Evolutionary conservation across 2,113 vertebrate genomes (phyloP).

Genomic region (Antechinus stuartii): DNA sequence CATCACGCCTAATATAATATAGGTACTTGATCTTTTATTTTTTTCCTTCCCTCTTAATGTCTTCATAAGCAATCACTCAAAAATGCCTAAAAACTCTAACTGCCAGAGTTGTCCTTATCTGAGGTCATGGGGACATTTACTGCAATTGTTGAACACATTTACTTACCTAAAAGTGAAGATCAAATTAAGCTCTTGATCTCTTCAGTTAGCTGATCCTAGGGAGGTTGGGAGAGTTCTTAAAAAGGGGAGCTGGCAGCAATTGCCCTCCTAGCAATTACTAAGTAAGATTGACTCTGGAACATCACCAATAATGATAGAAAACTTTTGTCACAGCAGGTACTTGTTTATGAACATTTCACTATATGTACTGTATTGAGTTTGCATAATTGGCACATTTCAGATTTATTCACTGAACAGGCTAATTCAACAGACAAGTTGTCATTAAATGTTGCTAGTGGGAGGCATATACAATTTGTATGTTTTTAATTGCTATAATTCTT

Average conservation of each 20-base stretch:
- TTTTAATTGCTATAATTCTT: slow-evolving; percentile 71
- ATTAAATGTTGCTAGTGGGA: slow-evolving; percentile 73
- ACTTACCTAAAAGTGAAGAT: neutral
- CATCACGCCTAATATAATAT: neutral
- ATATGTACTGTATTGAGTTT: slow-evolving; percentile 62
- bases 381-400: slow-evolving; percentile 70
- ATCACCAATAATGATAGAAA: slow-evolving; percentile 72
- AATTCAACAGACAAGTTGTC: slow-evolving; percentile 75
- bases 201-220: neutral
- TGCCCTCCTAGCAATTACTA: slow-evolving; percentile 56
- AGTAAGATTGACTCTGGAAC: slow-evolving; percentile 53
- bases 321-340: slow-evolving; percentile 62
- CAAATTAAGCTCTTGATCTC: neutral
- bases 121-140: neutral
- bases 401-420: slow-evolving; percentile 67
- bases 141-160: neutral
- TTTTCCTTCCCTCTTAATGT: neutral
- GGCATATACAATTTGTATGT: slow-evolving; percentile 53
- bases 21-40: neutral
- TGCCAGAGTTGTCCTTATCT: neutral
- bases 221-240: slow-evolving; percentile 32
- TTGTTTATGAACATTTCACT: slow-evolving; percentile 70
- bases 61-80: neutral
- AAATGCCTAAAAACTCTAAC: neutral
- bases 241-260: slow-evolving; percentile 54